Evolutionary conservation across 1,140 invertebrate genomes (phyloP), one percentile per base, ranked within the genome.

Genomic region (Camponotus vicinus): DNA sequence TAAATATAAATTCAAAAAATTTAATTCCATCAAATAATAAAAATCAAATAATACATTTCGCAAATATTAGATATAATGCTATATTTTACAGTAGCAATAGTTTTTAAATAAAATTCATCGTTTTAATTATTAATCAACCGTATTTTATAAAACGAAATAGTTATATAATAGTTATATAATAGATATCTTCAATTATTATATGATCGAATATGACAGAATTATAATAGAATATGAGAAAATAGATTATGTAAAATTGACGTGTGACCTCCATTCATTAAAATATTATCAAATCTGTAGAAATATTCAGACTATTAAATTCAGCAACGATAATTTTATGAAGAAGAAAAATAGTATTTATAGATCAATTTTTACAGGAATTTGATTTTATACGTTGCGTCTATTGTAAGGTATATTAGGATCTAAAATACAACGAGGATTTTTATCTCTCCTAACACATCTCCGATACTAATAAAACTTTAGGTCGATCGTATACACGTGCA

Each of bases 381-480:
- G 9, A 59, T 42, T 61, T 61, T 40, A 61, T 27, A 3, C 2
- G 32, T 57, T 61, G 27, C 4, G 3, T 61, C 9, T 37, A 37
- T 40, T 37, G 9, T 37, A 13, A 66, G 37, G 4, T 18, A 18
- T 5, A 45, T 32, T 9, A 34, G 15, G 5, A 52, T 52, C 1
- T 52, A 15, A 42, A 21, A 21, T 69, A 21, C 18, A 13, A n/a
- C 1, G 27, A 15, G 21, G 5, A 45, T 15, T 11, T 37, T 52
- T 52, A 55, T 40, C 3, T 40, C 9, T 21, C 69, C 40, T 18
- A 7, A 66, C 13, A 42, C 27, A 8, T 70, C 6, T 40, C 8
- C 42, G 34, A 7, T 27, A 21, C 61, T 75, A 83, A 83, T 83
- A 63, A 73, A 83, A 69, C 15, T 73, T 75, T 75, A 37, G 40